Percentiles rank a stretch among this genome's conserved stretches.
These are phyloP conservation scores for Seira ritae DNA, from an alignment of 2,888 invertebrate species.

Conservation along the genomic window DNA sequence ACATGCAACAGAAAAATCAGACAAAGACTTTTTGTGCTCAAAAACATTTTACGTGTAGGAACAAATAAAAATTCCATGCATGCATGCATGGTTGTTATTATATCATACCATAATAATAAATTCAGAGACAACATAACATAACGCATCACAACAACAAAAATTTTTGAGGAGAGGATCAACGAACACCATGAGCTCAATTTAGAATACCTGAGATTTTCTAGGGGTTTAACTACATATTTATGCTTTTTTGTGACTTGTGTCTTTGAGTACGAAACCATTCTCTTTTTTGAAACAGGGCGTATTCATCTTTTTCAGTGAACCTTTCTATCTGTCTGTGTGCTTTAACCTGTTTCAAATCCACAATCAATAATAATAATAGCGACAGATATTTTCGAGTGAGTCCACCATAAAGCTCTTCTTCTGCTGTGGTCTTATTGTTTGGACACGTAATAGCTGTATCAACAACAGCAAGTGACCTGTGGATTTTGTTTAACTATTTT, in stretches of 20 bases:
- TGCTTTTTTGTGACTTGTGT: conserved; percentile 24
- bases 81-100: conserved; percentile 13
- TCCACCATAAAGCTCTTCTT: conserved; percentile 21
- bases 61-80: neutral
- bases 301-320: conserved; percentile 13
- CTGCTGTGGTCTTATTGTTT: conserved; percentile 44
- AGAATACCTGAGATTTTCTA: no score
- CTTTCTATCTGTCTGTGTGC: no score
- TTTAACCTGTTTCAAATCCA: conserved; percentile 45
- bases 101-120: no score
- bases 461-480: conserved; percentile 60
- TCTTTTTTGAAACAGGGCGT: conserved; percentile 55
- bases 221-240: no score
- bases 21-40: no score
- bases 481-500: conserved; percentile 62
- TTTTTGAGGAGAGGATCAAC: no score
- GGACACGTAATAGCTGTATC: conserved; percentile 54
- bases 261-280: conserved; percentile 44
- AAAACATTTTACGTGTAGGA: no score
- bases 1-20: conserved; percentile 3
- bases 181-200: no score
- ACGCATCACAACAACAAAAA: no score
- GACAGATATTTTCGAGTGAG: conserved; percentile 32
- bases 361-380: conserved; percentile 34
- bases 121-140: no score